A percentile compares a stretch with the other conserved stretches of the same genome.
phyloP scores from a whole-genome alignment of 1,140 invertebrate species.

The Pseudomyrmex flavicornis region DNA sequence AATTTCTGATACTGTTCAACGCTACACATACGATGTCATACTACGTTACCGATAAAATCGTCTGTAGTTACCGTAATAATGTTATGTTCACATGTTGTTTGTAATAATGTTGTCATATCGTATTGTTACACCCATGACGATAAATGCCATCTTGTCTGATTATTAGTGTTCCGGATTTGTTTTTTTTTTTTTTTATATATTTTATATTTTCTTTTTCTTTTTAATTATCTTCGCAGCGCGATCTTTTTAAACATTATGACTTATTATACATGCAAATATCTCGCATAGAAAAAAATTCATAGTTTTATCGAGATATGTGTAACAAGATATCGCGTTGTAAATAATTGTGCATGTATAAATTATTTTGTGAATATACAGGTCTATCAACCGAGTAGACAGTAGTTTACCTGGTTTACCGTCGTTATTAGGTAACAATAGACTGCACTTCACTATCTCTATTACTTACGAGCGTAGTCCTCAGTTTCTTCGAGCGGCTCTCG shows the following conservation, averaged over 20 bases:
- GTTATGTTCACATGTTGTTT: not conserved
- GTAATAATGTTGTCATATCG: too few species aligned
- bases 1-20: constrained; percentile 13
- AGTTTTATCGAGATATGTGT: not conserved
- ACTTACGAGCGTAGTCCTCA: not conserved
- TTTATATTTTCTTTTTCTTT: not conserved
- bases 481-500: not conserved
- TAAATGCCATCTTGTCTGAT: too few species aligned
- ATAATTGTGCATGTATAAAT: constrained; percentile 5
- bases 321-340: not conserved
- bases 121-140: constrained; percentile 37
- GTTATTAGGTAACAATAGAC: not conserved
- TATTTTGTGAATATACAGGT: not conserved
- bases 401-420: not conserved
- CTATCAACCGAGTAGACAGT: not conserved
- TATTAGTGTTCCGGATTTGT: too few species aligned
- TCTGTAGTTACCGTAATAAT: not conserved
- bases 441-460: not conserved
- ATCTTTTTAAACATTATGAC: not conserved
- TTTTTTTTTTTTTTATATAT: not conserved
- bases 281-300: not conserved
- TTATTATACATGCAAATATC: not conserved
- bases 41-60: constrained; percentile 9
- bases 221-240: not conserved
- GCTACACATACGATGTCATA: not conserved